Percentiles rank a stretch among this genome's conserved stretches.
These are phyloP conservation scores for Lagodon rhomboides DNA, from an alignment of 2,797 vertebrate species.

Conservation along the genomic window DNA sequence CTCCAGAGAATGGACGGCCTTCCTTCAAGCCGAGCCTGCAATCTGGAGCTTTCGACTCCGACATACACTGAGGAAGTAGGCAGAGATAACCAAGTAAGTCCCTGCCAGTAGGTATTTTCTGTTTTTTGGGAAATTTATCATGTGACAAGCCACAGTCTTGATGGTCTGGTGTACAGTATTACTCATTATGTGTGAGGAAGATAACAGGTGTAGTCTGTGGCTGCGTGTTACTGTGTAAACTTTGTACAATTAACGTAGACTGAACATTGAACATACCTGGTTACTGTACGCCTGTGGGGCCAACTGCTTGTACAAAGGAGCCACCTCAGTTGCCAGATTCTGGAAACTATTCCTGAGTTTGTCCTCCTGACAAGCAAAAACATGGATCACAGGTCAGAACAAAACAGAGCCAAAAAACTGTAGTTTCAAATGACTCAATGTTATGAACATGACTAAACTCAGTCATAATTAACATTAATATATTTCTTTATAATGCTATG, in stretches of 20 bases:
- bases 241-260: neutral
- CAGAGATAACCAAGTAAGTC: neutral
- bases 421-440: neutral
- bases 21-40: slow-evolving; percentile 95
- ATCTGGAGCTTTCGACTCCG: slow-evolving; percentile 91
- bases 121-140: neutral
- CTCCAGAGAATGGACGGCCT: slow-evolving; percentile 95
- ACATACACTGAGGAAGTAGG: slow-evolving; percentile 85
- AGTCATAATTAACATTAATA: neutral
- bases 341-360: slow-evolving; percentile 96
- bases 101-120: neutral
- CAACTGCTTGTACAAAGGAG: slow-evolving; percentile 93
- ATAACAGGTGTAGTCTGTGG: neutral
- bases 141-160: neutral
- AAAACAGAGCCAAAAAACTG: neutral
- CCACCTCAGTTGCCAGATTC: slow-evolving; percentile 93
- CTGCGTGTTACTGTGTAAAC: neutral
- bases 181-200: slow-evolving; percentile 6
- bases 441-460: neutral
- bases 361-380: slow-evolving; percentile 88
- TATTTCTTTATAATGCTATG: neutral
- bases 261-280: slow-evolving; percentile 86
- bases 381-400: slow-evolving; percentile 19
- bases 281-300: slow-evolving; percentile 97
- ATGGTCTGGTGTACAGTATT: neutral